Base-by-base conservation (phyloP, 2,797 vertebrate species). In the Poliocrania exsul region DNA sequence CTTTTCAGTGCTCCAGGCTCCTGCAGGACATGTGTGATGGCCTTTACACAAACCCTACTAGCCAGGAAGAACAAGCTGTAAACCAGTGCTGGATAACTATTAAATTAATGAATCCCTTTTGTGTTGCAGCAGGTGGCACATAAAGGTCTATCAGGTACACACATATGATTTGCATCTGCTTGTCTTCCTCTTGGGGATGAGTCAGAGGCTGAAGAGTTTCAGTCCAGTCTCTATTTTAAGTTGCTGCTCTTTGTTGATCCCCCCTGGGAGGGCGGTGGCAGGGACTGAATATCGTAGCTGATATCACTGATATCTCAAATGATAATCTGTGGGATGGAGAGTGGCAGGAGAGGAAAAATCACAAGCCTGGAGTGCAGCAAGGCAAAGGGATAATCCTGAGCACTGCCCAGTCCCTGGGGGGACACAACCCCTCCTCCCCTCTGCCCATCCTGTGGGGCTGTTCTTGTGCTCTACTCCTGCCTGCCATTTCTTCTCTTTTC, bases 401-500 rank as follows among this genome's bases (percentile, higher is more conserved):
- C 35, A 9, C 5, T 13, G 49, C 49, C 33, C 19, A 8, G 9
- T 7, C 40, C 37, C 62, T 56, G 37, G 23, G 31, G 11, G 3
- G 6, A 24, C n/a, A 2, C 2, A 35, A 10, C 12, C 65, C 42
- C 2, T 1, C 19, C 49, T 80, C 16, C 51, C 17, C 47, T 28
- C 3, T 3, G 65, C 67, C 62, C 38, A 5, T 11, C 38, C 10
- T 50, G 37, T 58, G 28, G 0, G 21, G n/a, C 10, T 44, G 19
- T 25, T 42, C 25, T 61, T 9, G 1, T 26, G 1, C 33, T 61
- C 24, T 4, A 0, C 47, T 46, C 46, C 38, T 67, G 62, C 9
- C 3, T 67, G 60, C 9, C 3, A 2, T 4, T 0, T 0, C 15
- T 18, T 37, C 13, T 51, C 14, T 26, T 54, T 50, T 24, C 42